Conservation (phyloP, 2,113 vertebrate genomes). For the Pseudorasbora parva region DNA sequence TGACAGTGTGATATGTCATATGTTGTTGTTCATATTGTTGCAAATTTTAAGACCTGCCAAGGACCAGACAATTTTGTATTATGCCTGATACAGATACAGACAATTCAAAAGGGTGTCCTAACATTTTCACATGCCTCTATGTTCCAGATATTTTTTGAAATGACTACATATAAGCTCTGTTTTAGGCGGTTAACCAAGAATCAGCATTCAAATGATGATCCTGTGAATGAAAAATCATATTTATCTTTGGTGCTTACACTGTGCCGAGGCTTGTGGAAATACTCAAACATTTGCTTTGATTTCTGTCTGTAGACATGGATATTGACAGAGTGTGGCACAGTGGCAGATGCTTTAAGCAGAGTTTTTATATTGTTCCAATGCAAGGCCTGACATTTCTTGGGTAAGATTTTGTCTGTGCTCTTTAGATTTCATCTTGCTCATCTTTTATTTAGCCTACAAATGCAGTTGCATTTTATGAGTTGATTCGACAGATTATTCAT, state of each 20-base stretch:
- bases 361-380: background rate
- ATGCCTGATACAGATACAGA: too few species aligned
- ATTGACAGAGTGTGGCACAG: constrained; percentile 8
- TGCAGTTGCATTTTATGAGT: background rate
- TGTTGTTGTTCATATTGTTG: too few species aligned
- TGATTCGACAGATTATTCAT: background rate
- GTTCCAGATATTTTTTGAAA: background rate
- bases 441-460: background rate
- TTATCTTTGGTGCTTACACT: constrained; percentile 3
- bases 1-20: too few species aligned
- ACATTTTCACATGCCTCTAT: background rate
- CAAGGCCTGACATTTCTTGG: background rate
- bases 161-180: background rate
- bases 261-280: background rate
- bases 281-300: constrained; percentile 29
- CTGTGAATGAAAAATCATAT: background rate
- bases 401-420: background rate
- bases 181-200: background rate
- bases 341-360: constrained; percentile 15
- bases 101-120: too few species aligned
- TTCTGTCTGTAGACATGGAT: background rate
- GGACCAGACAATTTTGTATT: too few species aligned
- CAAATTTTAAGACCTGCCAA: too few species aligned
- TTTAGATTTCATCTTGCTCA: constrained; percentile 9
- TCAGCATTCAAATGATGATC: background rate